Percentiles rank a stretch among this genome's conserved stretches.
Evolutionary conservation across 2,113 vertebrate species (phyloP).

Genomic region (Solenodon paradoxus): DNA sequence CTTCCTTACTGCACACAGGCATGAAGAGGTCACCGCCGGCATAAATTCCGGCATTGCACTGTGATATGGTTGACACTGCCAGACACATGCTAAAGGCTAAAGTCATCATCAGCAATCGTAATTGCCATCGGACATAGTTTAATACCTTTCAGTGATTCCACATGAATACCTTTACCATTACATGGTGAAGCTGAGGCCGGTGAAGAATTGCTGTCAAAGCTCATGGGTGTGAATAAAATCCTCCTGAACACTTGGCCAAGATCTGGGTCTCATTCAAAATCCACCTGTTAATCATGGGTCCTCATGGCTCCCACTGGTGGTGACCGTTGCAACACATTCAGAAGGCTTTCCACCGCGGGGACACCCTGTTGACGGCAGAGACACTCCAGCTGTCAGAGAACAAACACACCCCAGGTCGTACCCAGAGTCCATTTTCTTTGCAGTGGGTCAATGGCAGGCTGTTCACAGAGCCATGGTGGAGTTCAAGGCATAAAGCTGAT

Average conservation of each 20-base stretch:
- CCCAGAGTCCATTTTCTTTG: neutral
- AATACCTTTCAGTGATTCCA: constrained; percentile 51
- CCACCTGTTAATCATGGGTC: neutral
- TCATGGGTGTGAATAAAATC: neutral
- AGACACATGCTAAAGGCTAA: neutral
- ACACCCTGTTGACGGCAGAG: neutral
- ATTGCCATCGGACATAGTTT: constrained; percentile 31
- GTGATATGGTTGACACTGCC: neutral
- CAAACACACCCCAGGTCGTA: neutral
- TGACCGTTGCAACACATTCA: neutral
- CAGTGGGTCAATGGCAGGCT: too few species aligned
- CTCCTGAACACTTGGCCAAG: neutral
- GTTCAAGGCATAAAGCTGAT: neutral
- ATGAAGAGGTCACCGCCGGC: neutral
- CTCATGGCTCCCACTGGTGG: neutral
- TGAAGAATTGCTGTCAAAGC: constrained; percentile 16
- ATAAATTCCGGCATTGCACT: neutral
- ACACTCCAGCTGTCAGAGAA: neutral
- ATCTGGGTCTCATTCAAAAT: neutral
- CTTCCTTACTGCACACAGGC: neutral
- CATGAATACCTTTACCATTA: constrained; percentile 45
- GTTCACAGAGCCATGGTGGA: neutral
- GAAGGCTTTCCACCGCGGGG: neutral
- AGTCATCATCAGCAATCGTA: constrained; percentile 54
- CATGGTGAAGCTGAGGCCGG: constrained; percentile 36